Conservation (phyloP, 2,797 vertebrate genomes). For the Crocodylus rhombifer region DNA sequence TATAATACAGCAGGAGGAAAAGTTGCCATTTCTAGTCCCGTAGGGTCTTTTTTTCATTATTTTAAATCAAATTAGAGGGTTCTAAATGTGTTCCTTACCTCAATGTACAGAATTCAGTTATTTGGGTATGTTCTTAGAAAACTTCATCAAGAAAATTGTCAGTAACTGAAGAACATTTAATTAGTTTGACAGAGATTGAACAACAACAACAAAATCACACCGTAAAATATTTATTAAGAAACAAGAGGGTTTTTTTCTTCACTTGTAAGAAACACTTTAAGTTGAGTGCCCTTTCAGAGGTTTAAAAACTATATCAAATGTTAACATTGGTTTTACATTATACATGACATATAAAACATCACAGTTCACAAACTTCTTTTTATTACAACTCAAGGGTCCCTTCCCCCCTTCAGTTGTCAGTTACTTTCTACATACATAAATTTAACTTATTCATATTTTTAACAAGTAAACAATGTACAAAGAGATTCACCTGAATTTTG, state of each 20-base stretch:
- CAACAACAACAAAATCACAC: constrained; percentile 72
- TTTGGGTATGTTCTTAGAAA: background rate
- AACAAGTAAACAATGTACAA: constrained; percentile 78
- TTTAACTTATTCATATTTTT: constrained; percentile 66
- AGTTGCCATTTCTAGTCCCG: rapidly evolving
- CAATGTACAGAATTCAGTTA: background rate
- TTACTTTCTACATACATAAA: constrained; percentile 76
- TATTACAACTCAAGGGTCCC: constrained; percentile 56
- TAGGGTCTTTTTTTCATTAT: rapidly evolving
- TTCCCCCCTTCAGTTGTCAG: constrained; percentile 66
- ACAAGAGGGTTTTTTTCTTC: constrained; percentile 74
- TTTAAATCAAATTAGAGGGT: background rate
- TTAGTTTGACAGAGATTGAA: background rate
- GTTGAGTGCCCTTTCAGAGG: constrained; percentile 69
- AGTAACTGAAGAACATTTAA: background rate
- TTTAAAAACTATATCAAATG: constrained; percentile 72
- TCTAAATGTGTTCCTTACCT: background rate
- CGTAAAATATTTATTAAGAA: constrained; percentile 86
- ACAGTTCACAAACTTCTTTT: constrained; percentile 67
- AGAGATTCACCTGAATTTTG: constrained; percentile 72
- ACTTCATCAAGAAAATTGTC: background rate
- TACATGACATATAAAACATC: constrained; percentile 70
- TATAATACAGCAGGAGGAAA: background rate
- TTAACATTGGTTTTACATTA: constrained; percentile 74
- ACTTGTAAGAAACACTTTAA: constrained; percentile 76